Evolutionary conservation across 2,113 vertebrate genomes (phyloP).

Genomic region (Erpornis zantholeuca): DNA sequence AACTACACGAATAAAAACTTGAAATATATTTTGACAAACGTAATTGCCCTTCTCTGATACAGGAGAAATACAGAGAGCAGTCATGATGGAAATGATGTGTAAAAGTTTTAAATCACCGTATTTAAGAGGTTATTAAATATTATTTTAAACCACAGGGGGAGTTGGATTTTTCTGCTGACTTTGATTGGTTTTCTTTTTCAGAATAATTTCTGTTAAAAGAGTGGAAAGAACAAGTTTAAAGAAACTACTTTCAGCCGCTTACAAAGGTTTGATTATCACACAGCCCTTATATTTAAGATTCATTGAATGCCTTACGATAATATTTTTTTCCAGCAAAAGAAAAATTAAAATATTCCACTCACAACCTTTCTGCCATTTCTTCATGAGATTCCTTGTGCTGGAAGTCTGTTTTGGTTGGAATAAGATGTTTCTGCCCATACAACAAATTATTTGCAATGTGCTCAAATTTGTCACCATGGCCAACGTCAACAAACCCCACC

Average conservation of each 20-base stretch:
- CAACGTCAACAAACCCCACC: conserved; percentile 26
- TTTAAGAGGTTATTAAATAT: conserved; percentile 14
- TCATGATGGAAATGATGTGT: neutral
- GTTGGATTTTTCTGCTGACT: conserved; percentile 1
- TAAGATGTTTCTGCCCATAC: conserved; percentile 6
- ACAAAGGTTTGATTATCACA: neutral
- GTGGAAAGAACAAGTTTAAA: conserved; percentile 29
- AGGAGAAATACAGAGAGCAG: neutral
- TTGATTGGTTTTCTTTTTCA: neutral
- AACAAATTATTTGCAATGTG: conserved; percentile 6
- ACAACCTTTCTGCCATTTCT: neutral
- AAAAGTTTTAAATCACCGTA: neutral
- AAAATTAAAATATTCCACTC: conserved; percentile 25
- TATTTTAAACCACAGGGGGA: conserved; percentile 11
- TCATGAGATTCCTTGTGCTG: neutral
- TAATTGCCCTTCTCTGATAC: neutral
- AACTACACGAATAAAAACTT: neutral
- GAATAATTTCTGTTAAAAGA: conserved; percentile 10
- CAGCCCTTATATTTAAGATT: neutral
- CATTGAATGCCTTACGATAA: neutral
- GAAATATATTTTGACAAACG: neutral
- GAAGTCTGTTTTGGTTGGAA: neutral
- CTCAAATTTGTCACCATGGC: conserved; percentile 22
- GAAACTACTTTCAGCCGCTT: neutral
- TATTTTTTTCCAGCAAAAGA: conserved; percentile 5